Evolutionary conservation across 64 coral and sea anemone species (phyloP).

Genomic region (Montipora capricornis): DNA sequence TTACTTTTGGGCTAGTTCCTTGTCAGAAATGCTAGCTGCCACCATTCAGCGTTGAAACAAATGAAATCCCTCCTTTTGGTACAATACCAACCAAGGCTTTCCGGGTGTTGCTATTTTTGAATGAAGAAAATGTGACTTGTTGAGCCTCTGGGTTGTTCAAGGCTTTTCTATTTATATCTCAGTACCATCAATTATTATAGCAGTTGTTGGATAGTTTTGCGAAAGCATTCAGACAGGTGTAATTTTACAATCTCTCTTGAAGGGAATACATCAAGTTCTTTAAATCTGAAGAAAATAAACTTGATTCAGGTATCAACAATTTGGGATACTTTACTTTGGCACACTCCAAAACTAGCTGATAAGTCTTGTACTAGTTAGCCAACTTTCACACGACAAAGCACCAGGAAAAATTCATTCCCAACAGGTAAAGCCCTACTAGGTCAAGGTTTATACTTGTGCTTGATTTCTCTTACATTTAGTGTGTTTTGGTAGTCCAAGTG

Average conservation of each 20-base stretch:
- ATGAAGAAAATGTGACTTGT: conserved; percentile 71
- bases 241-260: conserved; percentile 52
- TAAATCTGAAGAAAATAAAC: conserved; percentile 73
- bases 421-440: conserved; percentile 71
- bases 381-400: conserved; percentile 77
- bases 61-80: conserved; percentile 55
- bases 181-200: conserved; percentile 45
- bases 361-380: conserved; percentile 81
- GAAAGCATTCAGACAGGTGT: conserved; percentile 73
- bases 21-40: background rate
- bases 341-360: conserved; percentile 66
- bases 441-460: conserved; percentile 84
- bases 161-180: conserved; percentile 37
- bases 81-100: conserved; percentile 62
- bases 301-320: conserved; percentile 73
- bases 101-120: conserved; percentile 74
- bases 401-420: conserved; percentile 84
- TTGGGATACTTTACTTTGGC: conserved; percentile 69
- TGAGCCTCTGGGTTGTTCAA: conserved; percentile 64
- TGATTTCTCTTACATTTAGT: conserved; percentile 32
- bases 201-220: conserved; percentile 61
- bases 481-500: conserved; percentile 81
- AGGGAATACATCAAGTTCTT: conserved; percentile 82
- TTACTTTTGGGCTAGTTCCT: too few relatives aligned
- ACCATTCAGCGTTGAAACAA: conserved; percentile 71